Base-by-base conservation (phyloP, 2,113 vertebrate species). In the Misgurnus mizolepis region DNA sequence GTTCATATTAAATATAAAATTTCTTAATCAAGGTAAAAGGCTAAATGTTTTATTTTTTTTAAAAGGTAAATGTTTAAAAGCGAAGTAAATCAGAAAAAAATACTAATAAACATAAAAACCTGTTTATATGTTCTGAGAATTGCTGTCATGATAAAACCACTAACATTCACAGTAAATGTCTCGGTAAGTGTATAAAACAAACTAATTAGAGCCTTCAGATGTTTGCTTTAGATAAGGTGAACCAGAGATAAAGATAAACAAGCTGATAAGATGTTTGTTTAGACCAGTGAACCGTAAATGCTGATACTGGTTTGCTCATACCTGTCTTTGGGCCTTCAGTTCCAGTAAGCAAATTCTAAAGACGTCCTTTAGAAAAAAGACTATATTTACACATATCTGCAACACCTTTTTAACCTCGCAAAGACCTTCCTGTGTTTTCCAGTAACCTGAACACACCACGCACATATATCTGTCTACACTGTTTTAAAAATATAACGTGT, bases 181-280 rank as follows among this genome's bases (percentile, higher is more conserved):
- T 86, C 83, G 89, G 90, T 89, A 74, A 93, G 90, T 90, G 88
- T 79, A 87, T 91, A 88, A 87, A 91, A 82, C 85, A 89, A 90
- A 78, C 89, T 87, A 94, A 95, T 85, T 89, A 91, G 90, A 88
- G 86, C 86, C 89, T 89, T 85, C 84, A 91, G 90, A 84, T 92
- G 91, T 94, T 95, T 95, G 91, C 91, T 90, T 92, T 92, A 93
- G 94, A 95, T 94, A 94, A 94, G 93, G 92, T 75, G 87, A 91
- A 91, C 88, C 92, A 91, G 93, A 92, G 92, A 91, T 82, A 83
- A 2, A 79, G 67, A 83, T 80, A 83, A 82, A 22, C 34, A 12
- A 53, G 34, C 80, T 76, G 79, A 82, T 83, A 80, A 56, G 50
- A 75, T 34, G 45, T 75, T 81, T 84, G 71, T 76, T 83, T 80